Base-by-base conservation (phyloP, 1,140 invertebrate genomes). In the Capitella teleta region DNA sequence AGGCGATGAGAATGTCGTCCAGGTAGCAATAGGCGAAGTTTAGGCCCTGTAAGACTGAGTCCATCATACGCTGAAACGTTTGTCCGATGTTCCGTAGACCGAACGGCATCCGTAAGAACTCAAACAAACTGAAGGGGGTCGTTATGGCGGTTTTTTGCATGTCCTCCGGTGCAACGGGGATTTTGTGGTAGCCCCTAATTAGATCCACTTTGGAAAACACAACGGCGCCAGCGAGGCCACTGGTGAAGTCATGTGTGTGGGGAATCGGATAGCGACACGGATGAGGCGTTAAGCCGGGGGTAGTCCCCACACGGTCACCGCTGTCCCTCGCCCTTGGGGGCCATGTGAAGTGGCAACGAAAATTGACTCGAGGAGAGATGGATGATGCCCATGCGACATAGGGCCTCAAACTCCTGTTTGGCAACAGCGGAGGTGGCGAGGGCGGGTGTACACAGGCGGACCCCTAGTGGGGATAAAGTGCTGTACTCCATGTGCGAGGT, bases 241-340 rank as follows among this genome's bases (percentile, higher is more conserved):
- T 24, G 14, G 28, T 50, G 16, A 58, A 30, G 47, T 64, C 64
- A 4, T 55, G 34, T 18, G 60, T 51, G 30, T 49, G 57, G 1
- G 63, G 61, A 12, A 63, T 16, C 1, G 59, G 59, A 34, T 61
- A 66, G 2, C 32, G 54, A 49, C 62, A 40, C 50, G 1, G 70
- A 76, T 3, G 61, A 19, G 1, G 56, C 41, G 54, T 77, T 78
- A 0, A 77, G 49, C n/a, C 42, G 30, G 2, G 67, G 54, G 51
- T 72, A 78, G 56, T 78, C 74, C 0, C 74, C 67, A 49, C 64
- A 70, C 0, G 66, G 56, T 24, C 75, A 50, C 56, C 62, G 72
- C n/a, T 34, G 30, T 34, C 30, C 30, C 8, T 10, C 30, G 8
- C 30, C 30, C 30, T 34, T 34, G 30, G 30, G 30, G 30, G n/a